Conservation (phyloP, 1,140 invertebrate genomes). For the Drosophila ercepeae region DNA sequence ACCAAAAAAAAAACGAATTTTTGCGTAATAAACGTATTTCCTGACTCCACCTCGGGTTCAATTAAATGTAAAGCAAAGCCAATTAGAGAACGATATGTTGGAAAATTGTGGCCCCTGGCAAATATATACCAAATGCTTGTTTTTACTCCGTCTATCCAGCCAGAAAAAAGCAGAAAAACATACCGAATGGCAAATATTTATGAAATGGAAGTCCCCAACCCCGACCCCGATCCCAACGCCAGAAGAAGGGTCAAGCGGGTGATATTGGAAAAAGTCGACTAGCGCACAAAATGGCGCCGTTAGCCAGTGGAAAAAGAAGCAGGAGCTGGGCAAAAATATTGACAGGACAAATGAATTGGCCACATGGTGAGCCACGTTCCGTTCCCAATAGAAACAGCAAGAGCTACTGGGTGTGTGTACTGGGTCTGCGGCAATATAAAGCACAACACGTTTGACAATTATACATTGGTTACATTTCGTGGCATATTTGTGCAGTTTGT, state of each 20-base stretch:
- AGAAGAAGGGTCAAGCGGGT: slow-evolving; percentile 50
- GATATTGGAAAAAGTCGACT: slow-evolving; percentile 61
- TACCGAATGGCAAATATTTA: slow-evolving; percentile 61
- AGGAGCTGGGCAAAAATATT: slow-evolving; percentile 35
- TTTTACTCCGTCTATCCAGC: slow-evolving; percentile 8
- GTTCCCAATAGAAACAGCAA: slow-evolving; percentile 17
- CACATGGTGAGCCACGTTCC: slow-evolving; percentile 34
- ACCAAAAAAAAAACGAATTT: not conserved
- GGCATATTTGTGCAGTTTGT: slow-evolving; percentile 74
- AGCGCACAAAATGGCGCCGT: slow-evolving; percentile 64
- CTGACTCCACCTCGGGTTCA: slow-evolving; percentile 7
- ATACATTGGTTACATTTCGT: slow-evolving; percentile 77
- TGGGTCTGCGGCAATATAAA: slow-evolving; percentile 58
- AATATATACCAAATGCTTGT: slow-evolving; percentile 44
- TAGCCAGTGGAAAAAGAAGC: slow-evolving; percentile 30
- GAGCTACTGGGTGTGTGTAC: slow-evolving; percentile 1
- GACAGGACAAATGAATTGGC: slow-evolving; percentile 70
- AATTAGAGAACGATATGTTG: slow-evolving; percentile 55
- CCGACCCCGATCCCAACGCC: slow-evolving; percentile 4
- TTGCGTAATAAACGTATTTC: not conserved
- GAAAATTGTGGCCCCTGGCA: slow-evolving; percentile 22
- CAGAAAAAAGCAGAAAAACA: slow-evolving; percentile 18
- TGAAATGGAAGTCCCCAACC: slow-evolving; percentile 51
- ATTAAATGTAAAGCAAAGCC: slow-evolving; percentile 48
- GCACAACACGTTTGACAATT: slow-evolving; percentile 79